Evolutionary conservation across 2,888 invertebrate genomes (phyloP), one percentile per base, ranked within the genome.

Genomic region (Habroteleia sp.): DNA sequence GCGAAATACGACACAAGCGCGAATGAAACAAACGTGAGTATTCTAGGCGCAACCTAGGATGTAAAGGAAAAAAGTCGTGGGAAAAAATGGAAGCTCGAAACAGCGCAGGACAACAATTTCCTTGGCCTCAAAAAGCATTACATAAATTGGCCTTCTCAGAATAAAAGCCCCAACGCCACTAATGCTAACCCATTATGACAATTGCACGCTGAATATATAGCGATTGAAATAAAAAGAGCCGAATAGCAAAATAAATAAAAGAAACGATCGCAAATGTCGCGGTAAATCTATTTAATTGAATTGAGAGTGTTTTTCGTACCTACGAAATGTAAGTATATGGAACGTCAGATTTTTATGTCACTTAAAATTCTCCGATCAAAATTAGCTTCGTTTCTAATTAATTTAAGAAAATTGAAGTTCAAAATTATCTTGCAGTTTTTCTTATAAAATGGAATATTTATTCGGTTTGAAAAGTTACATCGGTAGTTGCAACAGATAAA

Each of bases 161-260:
- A 71, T 62, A 54, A 71, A 71, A 62, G 71, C 39, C 23, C 54
- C 52, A 8, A 10, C 39, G 46, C 46, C 27, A 17, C 46, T 71
- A 71, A 71, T 62, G 63, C 69, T 73, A 65, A 77, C 74, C 77
- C 82, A 83, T 84, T 84, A 83, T 84, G 79, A 83, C 81, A 80
- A 83, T 82, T 82, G 77, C 77, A 75, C 63, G 23, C 48, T 66
- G 68, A 78, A 81, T 78, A 79, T 78, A 80, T 78, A 77, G 74
- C 79, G 23, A 62, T 48, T 63, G 52, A 41, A 62, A 62, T 71
- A 46, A 60, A 44, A 58, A 33, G 35, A 46, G 6, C 50, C 5
- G 2, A 50, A 68, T 31, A 5, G 20, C 2, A 7, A 20, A 37
- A 50, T 33, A 46, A 41, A 58, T 29, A 41, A 56, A 31, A 20